A percentile compares a stretch with the other conserved stretches of the same genome.
These are phyloP conservation scores for Sciurus carolinensis DNA, from an alignment of 2,797 vertebrate species.

Conservation along the genomic window DNA sequence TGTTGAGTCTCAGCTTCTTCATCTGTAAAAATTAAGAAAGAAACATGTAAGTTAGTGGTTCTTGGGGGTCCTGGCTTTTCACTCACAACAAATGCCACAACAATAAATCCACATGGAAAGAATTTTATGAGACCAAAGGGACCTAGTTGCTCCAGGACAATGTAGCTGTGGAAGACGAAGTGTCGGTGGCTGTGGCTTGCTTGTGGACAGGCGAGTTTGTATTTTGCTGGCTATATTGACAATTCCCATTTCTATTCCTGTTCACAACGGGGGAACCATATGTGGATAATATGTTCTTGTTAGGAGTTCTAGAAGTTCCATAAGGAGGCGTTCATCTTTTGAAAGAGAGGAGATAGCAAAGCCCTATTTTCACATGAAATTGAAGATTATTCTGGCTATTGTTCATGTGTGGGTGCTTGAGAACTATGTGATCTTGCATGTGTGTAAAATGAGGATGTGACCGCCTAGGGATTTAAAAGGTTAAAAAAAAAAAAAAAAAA, in stretches of 20 bases:
- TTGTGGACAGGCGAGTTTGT: no score
- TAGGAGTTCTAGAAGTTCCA: not conserved
- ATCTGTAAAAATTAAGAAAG: not conserved
- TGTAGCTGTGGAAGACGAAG: not conserved
- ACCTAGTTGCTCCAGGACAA: no score
- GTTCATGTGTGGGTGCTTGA: not conserved
- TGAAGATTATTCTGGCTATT: not conserved
- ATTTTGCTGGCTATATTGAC: not conserved
- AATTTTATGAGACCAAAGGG: not conserved
- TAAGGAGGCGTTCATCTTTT: not conserved
- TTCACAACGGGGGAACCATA: not conserved
- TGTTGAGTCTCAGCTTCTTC: not conserved
- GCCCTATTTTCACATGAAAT: not conserved
- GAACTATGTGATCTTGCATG: not conserved
- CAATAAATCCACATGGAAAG: not conserved
- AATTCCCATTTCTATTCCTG: not conserved
- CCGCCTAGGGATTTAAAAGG: not conserved
- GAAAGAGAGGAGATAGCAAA: not conserved
- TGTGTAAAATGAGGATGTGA: not conserved
- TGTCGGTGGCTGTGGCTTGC: not conserved
- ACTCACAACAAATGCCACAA: not conserved
- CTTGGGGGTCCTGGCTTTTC: not conserved
- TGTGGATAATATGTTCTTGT: not conserved
- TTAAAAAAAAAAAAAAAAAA: not conserved
- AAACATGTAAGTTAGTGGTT: not conserved